Percentiles rank a stretch among this genome's conserved stretches.
phyloP scores from a whole-genome alignment of 2,888 invertebrate genomes.

The Chrysolina haemoptera region DNA sequence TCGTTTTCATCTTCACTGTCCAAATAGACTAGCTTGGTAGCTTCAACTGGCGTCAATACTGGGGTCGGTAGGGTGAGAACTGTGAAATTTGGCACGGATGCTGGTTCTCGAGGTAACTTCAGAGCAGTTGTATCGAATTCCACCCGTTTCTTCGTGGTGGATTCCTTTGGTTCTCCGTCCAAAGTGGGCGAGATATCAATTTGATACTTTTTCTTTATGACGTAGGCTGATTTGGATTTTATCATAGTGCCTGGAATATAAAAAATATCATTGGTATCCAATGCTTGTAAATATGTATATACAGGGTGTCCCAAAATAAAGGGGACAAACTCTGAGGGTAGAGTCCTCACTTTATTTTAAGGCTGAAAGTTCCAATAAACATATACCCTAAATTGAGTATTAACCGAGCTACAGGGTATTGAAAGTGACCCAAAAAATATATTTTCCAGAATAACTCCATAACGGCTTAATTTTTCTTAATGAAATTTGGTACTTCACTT shows the following conservation, averaged over 20 bases:
- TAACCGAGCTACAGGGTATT: no score
- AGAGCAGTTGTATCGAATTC: constrained; percentile 64
- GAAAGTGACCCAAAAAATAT: no score
- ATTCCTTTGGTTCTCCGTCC: constrained; percentile 58
- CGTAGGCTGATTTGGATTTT: constrained; percentile 75
- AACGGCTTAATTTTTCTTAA: no score
- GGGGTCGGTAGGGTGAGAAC: constrained; percentile 76
- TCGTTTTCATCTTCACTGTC: constrained; percentile 75
- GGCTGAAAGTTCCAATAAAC: no score
- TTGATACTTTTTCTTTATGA: constrained; percentile 71
- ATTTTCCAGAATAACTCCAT: no score
- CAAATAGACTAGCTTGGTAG: constrained; percentile 79
- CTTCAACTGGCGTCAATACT: constrained; percentile 78
- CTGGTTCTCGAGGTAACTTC: constrained; percentile 77
- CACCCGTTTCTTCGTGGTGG: constrained; percentile 60
- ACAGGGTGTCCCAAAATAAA: no score
- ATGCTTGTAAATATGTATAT: no score
- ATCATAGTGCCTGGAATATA: constrained; percentile 66
- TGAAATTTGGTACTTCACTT: no score
- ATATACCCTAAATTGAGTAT: no score
- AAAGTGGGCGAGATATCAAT: constrained; percentile 64
- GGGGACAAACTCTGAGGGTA: no score
- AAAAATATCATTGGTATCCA: background rate
- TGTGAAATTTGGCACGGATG: constrained; percentile 83
- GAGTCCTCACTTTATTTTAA: no score